These are phyloP conservation scores for Penaeus indicus DNA, from an alignment of 1,140 invertebrate species.

Conservation along the genomic window DNA sequence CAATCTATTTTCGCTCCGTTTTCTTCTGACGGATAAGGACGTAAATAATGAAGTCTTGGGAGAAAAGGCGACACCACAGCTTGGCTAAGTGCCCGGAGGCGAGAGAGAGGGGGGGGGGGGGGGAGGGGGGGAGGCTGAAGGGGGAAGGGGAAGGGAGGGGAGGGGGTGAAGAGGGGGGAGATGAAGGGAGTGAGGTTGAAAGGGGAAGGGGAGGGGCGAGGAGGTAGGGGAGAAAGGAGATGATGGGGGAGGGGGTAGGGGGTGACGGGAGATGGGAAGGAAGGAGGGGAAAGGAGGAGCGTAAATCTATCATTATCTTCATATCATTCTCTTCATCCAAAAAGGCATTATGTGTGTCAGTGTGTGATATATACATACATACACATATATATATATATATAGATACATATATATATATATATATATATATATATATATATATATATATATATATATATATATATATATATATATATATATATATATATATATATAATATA, in stretches of 20 bases:
- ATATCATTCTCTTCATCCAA: no score
- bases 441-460: conserved; percentile 1
- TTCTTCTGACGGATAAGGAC: no score
- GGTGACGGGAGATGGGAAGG: not conserved
- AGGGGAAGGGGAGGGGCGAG: not conserved
- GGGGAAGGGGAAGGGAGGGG: no score
- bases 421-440: not conserved
- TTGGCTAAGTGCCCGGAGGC: no score
- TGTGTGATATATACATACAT: not conserved
- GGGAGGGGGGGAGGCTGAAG: not conserved
- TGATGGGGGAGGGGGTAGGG: not conserved
- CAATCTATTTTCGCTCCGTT: no score
- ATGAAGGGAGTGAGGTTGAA: not conserved
- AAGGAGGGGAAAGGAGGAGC: not conserved
- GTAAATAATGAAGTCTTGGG: no score
- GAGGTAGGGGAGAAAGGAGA: not conserved
- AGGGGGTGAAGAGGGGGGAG: not conserved
- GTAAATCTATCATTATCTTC: no score
- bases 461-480: conserved; percentile 2
- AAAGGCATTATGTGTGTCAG: not conserved
- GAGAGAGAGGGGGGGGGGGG: not conserved
- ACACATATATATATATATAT: conserved; percentile 2
- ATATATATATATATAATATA: conserved; percentile 2
- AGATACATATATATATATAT: not conserved
- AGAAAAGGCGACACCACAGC: no score